Base-by-base conservation (phyloP, 2,888 invertebrate genomes). In the Camptogramma bilineatum region DNA sequence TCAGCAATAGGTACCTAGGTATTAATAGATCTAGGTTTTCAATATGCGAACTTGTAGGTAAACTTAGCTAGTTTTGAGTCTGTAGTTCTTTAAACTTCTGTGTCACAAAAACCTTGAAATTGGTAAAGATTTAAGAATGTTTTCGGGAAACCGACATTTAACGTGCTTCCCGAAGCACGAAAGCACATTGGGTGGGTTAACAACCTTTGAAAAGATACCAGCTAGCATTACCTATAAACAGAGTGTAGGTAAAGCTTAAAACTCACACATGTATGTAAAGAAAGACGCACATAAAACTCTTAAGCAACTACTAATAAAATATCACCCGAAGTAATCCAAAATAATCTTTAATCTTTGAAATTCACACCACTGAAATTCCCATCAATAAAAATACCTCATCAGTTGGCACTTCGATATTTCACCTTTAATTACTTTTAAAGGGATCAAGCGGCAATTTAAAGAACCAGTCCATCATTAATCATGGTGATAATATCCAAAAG, bases 401-500 rank as follows among this genome's bases (percentile, higher is more conserved):
- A 52, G 56, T 57, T 31, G 62, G 59, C 62, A 66, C 63, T 54
- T 62, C n/a, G n/a, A n/a, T 66, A 72, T 64, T 65, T 68, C 69
- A 66, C 58, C 47, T 59, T 60, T 68, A 66, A 69, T 71, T 69
- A 66, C 60, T 61, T 47, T 52, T 16, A 51, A 62, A 48, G 61
- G 59, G 55, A 51, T 63, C 65, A 66, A 63, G 64, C 54, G 50
- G 47, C 66, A 63, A 58, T 66, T 51, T 61, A 54, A 68, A 39
- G n/a, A 61, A 61, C 64, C 58, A 61, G 64, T 65, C 28, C 55
- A 44, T 55, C 70, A 73, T 75, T 71, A 69, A 73, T 77, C 75
- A 72, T n/a, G 44, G n/a, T 60, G 74, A 73, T 77, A 75, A 73
- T 62, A 74, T 71, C 67, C 48, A 61, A 68, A 66, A 56, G 18